Base-by-base conservation (phyloP, 2,888 invertebrate species). In the Choristoneura rosaceana region DNA sequence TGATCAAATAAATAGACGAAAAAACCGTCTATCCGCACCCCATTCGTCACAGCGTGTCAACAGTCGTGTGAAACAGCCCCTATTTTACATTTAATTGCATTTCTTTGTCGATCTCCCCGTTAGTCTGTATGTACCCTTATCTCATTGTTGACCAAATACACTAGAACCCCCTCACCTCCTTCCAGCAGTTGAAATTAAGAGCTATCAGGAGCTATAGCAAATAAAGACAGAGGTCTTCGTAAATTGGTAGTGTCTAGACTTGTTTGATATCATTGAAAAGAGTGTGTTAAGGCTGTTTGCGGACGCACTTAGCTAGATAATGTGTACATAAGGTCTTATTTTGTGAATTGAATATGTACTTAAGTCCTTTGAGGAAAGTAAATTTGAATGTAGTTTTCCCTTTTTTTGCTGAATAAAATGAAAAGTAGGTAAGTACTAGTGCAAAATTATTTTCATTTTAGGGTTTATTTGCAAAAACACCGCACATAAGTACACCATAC, bases 71-170 rank as follows among this genome's bases (percentile, higher is more conserved):
- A 89, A 91, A 87, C 87, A 87, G 83, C 88, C 93, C 93, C 90
- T 93, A 92, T 91, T 94, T 93, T 93, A 92, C 92, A 94, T 94
- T 93, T 93, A 94, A 94, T 94, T 94, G 92, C 93, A 93, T 94
- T 93, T 93, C 93, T 94, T 93, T 93, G 93, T 93, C 89, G 86
- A 91, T 91, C 88, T 89, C 89, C 88, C 88, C 81, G 90, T 90
- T 91, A 92, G 91, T 92, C 90, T 90, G 87, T 83, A 91, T 92
- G 91, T 92, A 91, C 93, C 92, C 93, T 93, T 90, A 90, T 88
- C 84, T 69, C 68, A 41, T 34, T 60, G 80, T 77, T 74, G 73
- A 76, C 88, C 83, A 86, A n/a, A 74, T 60, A 71, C 73, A 8
- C 58, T 73, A 79, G 84, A 80, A 15, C 87, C 83, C 14, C 75